A percentile compares a stretch with the other conserved stretches of the same genome.
Conservation (phyloP, 1,140 invertebrate genomes). For the Zaprionus nigranus region DNA sequence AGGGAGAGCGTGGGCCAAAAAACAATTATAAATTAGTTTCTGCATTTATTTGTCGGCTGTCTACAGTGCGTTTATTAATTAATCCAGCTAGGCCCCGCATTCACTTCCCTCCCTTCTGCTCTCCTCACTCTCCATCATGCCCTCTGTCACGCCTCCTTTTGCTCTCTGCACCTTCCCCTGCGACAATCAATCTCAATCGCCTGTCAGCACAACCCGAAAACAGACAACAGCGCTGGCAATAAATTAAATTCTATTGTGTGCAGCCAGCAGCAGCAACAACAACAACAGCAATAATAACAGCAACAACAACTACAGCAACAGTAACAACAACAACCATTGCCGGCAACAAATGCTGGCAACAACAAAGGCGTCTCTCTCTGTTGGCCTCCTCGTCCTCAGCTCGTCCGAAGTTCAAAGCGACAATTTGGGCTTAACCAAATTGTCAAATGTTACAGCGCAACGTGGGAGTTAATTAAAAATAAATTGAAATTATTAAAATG, state of each 20-base stretch:
- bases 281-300: constrained; percentile 11
- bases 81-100: constrained; percentile 37
- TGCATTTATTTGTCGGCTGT: constrained; percentile 29
- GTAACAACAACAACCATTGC: neutral
- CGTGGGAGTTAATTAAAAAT: constrained; percentile 70
- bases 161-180: neutral
- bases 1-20: neutral
- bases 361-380: neutral
- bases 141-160: neutral
- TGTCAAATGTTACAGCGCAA: constrained; percentile 17
- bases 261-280: constrained; percentile 20
- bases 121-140: neutral
- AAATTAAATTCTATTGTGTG: constrained; percentile 55
- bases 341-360: neutral
- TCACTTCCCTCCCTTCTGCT: neutral
- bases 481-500: constrained; percentile 76
- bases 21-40: constrained; percentile 69
- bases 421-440: constrained; percentile 46
- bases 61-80: constrained; percentile 74
- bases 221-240: constrained; percentile 44
- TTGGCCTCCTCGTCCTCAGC: neutral
- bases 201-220: constrained; percentile 58
- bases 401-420: constrained; percentile 49
- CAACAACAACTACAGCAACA: constrained; percentile 11
- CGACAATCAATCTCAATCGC: constrained; percentile 78